Conservation (phyloP, 1,140 invertebrate genomes). For the Artemia franciscana region DNA sequence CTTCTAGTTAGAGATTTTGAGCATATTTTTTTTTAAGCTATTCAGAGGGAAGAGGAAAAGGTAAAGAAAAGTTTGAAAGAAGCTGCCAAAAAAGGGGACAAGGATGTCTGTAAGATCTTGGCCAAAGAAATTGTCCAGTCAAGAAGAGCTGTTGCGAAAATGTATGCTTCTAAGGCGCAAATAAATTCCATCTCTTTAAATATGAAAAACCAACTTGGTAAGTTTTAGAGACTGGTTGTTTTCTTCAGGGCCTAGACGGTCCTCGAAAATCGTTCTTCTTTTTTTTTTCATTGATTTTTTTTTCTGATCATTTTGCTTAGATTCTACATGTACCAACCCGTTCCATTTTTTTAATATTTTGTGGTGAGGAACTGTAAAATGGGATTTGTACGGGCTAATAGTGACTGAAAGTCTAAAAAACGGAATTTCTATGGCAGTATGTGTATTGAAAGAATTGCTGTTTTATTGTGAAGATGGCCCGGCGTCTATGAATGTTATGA, state of each 20-base stretch:
- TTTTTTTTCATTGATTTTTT: no score
- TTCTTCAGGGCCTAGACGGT: no score
- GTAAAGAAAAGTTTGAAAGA: constrained; percentile 81
- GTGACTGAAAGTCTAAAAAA: no score
- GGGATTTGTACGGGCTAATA: no score
- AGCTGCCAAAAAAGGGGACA: constrained; percentile 84
- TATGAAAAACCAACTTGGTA: constrained; percentile 93
- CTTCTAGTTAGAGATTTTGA: constrained; percentile 1
- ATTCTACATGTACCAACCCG: no score
- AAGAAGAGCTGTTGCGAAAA: constrained; percentile 65
- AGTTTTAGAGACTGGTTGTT: constrained; percentile 11
- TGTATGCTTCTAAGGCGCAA: constrained; percentile 90
- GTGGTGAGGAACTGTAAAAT: no score
- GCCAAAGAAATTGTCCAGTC: constrained; percentile 87
- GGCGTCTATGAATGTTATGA: no score
- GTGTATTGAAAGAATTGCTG: no score
- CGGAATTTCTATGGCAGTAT: no score
- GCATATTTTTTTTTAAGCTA: constrained; percentile 29
- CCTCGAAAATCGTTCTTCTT: no score
- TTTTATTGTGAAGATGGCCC: no score
- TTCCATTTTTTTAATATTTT: no score
- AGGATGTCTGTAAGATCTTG: constrained; percentile 75
- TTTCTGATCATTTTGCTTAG: not conserved
- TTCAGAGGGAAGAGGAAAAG: constrained; percentile 92
- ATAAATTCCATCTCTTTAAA: constrained; percentile 86